phyloP scores from a whole-genome alignment of 2,888 invertebrate species.

The Idaea biselata region DNA sequence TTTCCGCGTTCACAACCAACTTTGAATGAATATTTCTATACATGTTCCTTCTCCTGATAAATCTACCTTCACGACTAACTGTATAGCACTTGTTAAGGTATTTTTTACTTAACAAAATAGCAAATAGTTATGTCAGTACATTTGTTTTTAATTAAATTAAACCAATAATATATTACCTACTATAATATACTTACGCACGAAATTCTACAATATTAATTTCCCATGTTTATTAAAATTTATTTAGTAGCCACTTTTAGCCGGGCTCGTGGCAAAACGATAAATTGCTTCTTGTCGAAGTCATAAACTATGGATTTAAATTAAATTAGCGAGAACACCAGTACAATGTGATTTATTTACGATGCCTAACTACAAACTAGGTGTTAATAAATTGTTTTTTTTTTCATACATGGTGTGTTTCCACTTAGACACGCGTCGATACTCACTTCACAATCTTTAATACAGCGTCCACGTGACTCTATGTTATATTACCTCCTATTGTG shows the following conservation, averaged over 20 bases:
- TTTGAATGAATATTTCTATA: constrained; percentile 27
- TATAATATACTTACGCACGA: background rate
- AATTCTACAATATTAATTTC: background rate
- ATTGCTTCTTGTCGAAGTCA: background rate
- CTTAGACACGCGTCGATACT: constrained; percentile 51
- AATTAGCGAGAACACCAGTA: constrained; percentile 6
- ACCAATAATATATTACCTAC: background rate
- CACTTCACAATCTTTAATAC: constrained; percentile 20
- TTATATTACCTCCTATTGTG: constrained; percentile 30
- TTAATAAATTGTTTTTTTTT: constrained; percentile 18
- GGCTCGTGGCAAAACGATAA: background rate
- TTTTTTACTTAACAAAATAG: background rate
- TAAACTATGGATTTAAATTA: background rate
- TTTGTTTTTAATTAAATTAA: background rate
- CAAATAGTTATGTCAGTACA: background rate
- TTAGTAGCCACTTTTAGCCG: background rate
- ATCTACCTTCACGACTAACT: constrained; percentile 10
- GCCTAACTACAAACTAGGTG: background rate
- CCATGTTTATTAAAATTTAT: background rate
- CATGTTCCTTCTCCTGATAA: constrained; percentile 22
- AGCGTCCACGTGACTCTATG: constrained; percentile 23
- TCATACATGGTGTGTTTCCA: constrained; percentile 37
- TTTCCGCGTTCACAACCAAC: constrained; percentile 60
- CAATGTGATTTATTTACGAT: constrained; percentile 4
- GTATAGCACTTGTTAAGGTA: background rate